These are phyloP conservation scores for Leucania comma DNA, from an alignment of 2,888 invertebrate species.

Conservation along the genomic window DNA sequence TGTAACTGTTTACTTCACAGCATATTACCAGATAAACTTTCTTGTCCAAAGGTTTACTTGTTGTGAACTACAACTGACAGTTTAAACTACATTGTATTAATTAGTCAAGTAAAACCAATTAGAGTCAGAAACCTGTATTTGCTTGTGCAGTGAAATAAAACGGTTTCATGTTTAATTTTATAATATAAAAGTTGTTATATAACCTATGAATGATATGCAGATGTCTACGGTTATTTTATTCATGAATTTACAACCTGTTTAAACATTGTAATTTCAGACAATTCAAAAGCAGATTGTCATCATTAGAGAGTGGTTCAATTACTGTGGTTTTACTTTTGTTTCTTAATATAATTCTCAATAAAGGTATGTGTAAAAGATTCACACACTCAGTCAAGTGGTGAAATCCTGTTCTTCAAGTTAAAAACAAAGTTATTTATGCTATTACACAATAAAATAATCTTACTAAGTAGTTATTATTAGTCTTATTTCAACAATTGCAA, in stretches of 20 bases:
- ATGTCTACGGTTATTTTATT: background rate
- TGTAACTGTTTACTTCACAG: conserved; percentile 11
- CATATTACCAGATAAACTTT: conserved; percentile 38
- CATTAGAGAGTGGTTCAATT: conserved; percentile 2
- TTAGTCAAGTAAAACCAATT: conserved; percentile 34
- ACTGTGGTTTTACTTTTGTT: background rate
- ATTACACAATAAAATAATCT: background rate
- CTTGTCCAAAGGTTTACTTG: conserved; percentile 26
- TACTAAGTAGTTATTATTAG: background rate
- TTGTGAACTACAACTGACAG: conserved; percentile 24
- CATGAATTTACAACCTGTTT: conserved; percentile 4
- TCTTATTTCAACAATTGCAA: background rate
- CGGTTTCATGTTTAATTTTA: conserved; percentile 6
- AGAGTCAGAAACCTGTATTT: conserved; percentile 23
- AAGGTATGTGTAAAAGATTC: background rate
- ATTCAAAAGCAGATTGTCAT: background rate
- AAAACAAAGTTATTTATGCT: too few relatives aligned
- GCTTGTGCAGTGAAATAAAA: conserved; percentile 4
- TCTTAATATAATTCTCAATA: background rate
- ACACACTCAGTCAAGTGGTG: background rate
- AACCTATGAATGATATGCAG: conserved; percentile 15
- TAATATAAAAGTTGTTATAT: background rate
- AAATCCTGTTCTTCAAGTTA: background rate
- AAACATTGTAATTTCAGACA: conserved; percentile 14
- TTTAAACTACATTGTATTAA: conserved; percentile 18